Conservation (phyloP, 2,113 vertebrate genomes). For the Myxocyprinus asiaticus region DNA sequence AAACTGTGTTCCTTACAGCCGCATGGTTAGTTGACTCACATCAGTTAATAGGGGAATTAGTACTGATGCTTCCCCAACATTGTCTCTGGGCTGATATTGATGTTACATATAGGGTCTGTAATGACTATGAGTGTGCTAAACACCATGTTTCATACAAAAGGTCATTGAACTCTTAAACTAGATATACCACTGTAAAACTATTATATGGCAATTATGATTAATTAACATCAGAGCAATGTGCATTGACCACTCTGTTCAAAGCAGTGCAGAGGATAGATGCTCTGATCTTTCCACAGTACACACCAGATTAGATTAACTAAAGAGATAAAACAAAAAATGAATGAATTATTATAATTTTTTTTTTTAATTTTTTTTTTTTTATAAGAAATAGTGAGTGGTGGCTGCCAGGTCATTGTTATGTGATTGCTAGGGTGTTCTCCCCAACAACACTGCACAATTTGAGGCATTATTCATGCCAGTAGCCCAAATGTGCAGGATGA, state of each 20-base stretch:
- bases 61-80: background rate
- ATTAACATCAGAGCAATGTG: too few species aligned
- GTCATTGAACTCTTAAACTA: background rate
- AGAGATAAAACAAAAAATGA: too few species aligned
- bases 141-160: background rate
- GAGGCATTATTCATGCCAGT: too few species aligned
- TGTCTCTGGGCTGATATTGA: background rate
- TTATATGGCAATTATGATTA: background rate
- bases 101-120: background rate
- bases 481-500: too few species aligned
- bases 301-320: too few species aligned
- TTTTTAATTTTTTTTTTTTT: too few species aligned
- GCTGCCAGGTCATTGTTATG: too few species aligned
- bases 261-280: background rate
- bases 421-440: too few species aligned
- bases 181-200: background rate
- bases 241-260: background rate
- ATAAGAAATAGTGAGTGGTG: too few species aligned
- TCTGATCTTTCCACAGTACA: background rate
- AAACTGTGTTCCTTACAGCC: conserved; percentile 34
- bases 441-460: too few species aligned
- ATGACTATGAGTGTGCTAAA: background rate
- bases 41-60: conserved; percentile 48
- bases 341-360: too few species aligned
- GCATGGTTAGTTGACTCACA: conserved; percentile 59